Base-by-base conservation (phyloP, 2,113 vertebrate genomes). In the Ceyx margarethae region DNA sequence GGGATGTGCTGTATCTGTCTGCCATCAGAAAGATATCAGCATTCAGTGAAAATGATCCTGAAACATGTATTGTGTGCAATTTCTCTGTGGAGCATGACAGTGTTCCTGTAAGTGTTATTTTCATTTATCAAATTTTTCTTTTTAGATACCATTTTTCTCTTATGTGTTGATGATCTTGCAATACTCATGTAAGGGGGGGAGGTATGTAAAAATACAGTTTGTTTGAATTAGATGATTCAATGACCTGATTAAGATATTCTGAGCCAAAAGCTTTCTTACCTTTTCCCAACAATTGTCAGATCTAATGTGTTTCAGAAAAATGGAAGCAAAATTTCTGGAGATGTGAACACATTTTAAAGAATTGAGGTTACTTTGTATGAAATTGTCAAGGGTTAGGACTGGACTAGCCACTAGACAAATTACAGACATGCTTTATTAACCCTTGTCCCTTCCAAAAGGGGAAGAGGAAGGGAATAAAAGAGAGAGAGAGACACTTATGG, bases 51-150 rank as follows among this genome's bases (percentile, higher is more conserved):
- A 99, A 99, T 71, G 99, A 99, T 93, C 98, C 98, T 0, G 99
- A 99, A 97, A 99, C 99, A 3, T 99, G 99, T 99, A 98, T 99
- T 92, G 99, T 99, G 42, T 99, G 99, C 97, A 99, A 99, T 95
- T 99, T 99, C 93, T 99, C 99, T 86, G 99, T 99, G 54, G 99
- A 99, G 90, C 99, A 99, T 48, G 98, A 99, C 64, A 98, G 97
- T 33, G 98, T 98, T 89, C 98, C 96, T 91, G 99, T 99, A 97
- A 98, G 98, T 95, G 62, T 15, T 80, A 37, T 37, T 86, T 80
- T 9, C 7, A 76, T 54, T 26, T 58, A 0, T 83, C 15, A 82
- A 58, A n/a, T 60, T 73, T 25, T 89, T 13, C 7, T 62, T 92
- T 82, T 17, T 58, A 31, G 28, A 2, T 60, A 29, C 11, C 3